Conservation (phyloP, 2,797 vertebrate genomes). For the Chanos chanos region DNA sequence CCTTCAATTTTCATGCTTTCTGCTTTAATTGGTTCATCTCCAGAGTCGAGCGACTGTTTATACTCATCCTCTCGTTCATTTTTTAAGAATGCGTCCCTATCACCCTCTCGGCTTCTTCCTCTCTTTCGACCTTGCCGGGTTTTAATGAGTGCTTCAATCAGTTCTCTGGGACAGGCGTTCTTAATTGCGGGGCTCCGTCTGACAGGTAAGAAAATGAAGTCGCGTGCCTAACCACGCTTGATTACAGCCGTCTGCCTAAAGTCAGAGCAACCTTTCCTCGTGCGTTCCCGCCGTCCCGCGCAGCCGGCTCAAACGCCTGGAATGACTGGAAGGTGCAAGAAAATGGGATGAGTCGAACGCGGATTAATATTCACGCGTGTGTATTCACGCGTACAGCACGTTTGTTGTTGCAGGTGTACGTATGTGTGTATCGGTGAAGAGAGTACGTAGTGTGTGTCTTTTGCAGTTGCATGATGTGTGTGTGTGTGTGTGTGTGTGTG, state of each 20-base stretch:
- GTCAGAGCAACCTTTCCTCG: not conserved
- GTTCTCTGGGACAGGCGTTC: constrained; percentile 6
- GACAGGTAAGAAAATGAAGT: not conserved
- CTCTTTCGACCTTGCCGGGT: not conserved
- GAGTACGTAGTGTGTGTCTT: too few species aligned
- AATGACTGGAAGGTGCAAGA: too few species aligned
- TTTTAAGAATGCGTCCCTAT: constrained; percentile 2
- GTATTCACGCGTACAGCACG: too few species aligned
- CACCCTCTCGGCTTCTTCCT: constrained; percentile 13
- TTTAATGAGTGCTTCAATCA: constrained; percentile 33
- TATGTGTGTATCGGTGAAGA: too few species aligned
- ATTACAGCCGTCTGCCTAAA: constrained; percentile 2
- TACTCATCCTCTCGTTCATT: constrained; percentile 11
- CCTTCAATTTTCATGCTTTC: not conserved
- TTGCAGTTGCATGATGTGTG: not conserved
- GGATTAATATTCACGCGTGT: too few species aligned
- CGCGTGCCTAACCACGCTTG: constrained; percentile 1
- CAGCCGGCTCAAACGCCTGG: too few species aligned
- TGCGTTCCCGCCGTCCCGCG: constrained; percentile 38
- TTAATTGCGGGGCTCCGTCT: constrained; percentile 25
- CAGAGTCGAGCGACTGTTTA: not conserved
- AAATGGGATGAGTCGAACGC: too few species aligned
- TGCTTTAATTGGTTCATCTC: constrained; percentile 18
- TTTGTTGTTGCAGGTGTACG: not conserved
- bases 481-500: not conserved